Conservation (phyloP, 2,888 invertebrate species). For the Corbicula japonica region DNA sequence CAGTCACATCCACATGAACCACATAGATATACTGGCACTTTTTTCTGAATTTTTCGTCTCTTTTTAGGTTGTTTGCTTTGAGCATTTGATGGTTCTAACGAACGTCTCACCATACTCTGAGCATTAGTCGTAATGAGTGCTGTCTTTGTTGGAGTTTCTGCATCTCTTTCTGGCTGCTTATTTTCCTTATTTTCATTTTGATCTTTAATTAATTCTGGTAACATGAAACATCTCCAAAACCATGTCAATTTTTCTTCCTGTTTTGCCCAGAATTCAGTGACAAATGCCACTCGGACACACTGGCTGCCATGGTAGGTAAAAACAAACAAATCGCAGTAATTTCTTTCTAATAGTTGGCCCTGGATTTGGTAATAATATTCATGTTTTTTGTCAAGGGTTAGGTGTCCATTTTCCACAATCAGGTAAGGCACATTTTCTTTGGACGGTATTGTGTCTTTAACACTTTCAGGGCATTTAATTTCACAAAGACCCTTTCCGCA, state of each 20-base stretch:
- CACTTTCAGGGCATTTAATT: constrained; percentile 44
- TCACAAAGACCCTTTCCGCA: constrained; percentile 49
- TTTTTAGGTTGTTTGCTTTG: background rate
- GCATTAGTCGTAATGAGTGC: background rate
- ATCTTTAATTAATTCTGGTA: background rate
- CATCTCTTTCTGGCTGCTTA: background rate
- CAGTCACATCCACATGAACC: constrained; percentile 20
- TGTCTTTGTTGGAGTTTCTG: background rate
- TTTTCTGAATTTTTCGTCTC: background rate
- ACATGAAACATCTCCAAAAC: constrained; percentile 25
- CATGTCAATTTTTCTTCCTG: constrained; percentile 19
- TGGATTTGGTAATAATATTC: constrained; percentile 24
- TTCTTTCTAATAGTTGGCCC: constrained; percentile 26
- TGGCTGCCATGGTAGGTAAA: constrained; percentile 14
- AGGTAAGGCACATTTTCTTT: constrained; percentile 26
- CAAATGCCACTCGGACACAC: constrained; percentile 9
- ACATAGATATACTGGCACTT: background rate
- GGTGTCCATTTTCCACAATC: background rate
- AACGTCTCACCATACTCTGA: background rate
- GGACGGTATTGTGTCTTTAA: constrained; percentile 26
- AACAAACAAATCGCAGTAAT: constrained; percentile 26
- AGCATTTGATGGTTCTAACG: background rate
- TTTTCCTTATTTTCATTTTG: background rate
- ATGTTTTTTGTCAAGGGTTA: background rate
- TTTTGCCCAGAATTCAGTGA: constrained; percentile 19